Evolutionary conservation across 2,113 vertebrate genomes (phyloP), one percentile per base, ranked within the genome.

Genomic region (Dicrurus megarhynchus): DNA sequence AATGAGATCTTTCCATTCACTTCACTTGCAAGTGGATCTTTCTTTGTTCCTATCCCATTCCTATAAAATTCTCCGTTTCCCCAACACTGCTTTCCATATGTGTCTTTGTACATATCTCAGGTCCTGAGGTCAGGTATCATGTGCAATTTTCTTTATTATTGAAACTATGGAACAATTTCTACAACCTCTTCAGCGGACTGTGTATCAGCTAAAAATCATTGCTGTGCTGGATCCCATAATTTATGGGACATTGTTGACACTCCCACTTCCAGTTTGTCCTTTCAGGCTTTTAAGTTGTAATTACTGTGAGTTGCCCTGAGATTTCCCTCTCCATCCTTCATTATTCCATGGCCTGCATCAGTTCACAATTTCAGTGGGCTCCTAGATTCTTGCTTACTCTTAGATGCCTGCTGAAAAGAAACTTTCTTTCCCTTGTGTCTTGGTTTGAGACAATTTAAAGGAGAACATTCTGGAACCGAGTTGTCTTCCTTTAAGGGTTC

Each of bases 11-110:
- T 86, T 33, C 44, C 9, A 35, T 71, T 85, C 24, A 23, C 53
- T 67, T 59, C 26, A 33, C 23, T 16, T 55, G 53, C 44, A 37
- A n/a, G 16, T 22, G 12, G 53, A n/a, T 33, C 13, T 42, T 50
- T 71, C 32, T 85, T 70, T 65, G 59, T 70, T 78, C 30, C 35
- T 33, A 16, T 15, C 17, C 13, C 32, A 20, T 81, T 77, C 30
- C 27, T 39, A 6, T 22, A 69, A 81, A 63, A 81, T 50, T 56
- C 33, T 60, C n/a, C 1, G 30, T 79, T 82, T 16, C 23, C 18
- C 26, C 6, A 4, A 16, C 11, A 27, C 17, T 1, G 1, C 9
- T 15, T 82, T 88, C 41, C 16, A 4, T 47, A 2, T 21, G 1
- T 27, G 10, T 73, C 52, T 63, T 11, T 59, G 35, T 63, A 57